phyloP scores from a whole-genome alignment of 2,113 vertebrate genomes.

The Cephalopholis sonnerati region DNA sequence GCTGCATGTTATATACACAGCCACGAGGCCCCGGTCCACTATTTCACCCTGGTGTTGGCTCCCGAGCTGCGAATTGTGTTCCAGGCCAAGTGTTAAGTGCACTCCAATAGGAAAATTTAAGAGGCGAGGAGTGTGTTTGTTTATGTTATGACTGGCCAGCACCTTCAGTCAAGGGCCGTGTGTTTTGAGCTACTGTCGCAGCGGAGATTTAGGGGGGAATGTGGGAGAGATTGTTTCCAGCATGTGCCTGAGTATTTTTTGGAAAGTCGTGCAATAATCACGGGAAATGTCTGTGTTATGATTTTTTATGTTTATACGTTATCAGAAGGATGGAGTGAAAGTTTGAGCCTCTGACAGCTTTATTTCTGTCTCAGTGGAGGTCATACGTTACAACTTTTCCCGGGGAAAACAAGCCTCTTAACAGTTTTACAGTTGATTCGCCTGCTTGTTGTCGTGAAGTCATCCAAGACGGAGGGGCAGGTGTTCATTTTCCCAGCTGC shows the following conservation, averaged over 20 bases:
- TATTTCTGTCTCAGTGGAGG: background rate
- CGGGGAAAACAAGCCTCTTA: background rate
- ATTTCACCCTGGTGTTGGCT: conserved; percentile 16
- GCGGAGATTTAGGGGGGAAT: conserved; percentile 47
- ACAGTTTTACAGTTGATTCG: background rate
- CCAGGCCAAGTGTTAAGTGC: conserved; percentile 53
- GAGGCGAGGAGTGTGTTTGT: conserved; percentile 55
- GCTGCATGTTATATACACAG: conserved; percentile 27
- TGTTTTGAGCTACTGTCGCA: conserved; percentile 60
- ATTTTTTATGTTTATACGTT: conserved; percentile 34
- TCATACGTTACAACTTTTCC: background rate
- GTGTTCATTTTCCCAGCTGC: conserved; percentile 41
- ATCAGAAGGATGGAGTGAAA: background rate
- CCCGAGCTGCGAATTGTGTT: background rate
- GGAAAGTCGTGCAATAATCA: conserved; percentile 23
- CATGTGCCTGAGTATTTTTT: conserved; percentile 24
- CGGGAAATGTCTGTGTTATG: conserved; percentile 22
- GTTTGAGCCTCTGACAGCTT: background rate
- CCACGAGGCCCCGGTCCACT: background rate
- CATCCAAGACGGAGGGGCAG: background rate
- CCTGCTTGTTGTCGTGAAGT: background rate
- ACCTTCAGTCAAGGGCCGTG: conserved; percentile 52
- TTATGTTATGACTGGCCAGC: conserved; percentile 68
- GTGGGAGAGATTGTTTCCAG: conserved; percentile 30
- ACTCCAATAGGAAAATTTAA: conserved; percentile 56